Evolutionary conservation across 2,113 vertebrate genomes (phyloP).

Genomic region (Tenebrosternarchus preto): DNA sequence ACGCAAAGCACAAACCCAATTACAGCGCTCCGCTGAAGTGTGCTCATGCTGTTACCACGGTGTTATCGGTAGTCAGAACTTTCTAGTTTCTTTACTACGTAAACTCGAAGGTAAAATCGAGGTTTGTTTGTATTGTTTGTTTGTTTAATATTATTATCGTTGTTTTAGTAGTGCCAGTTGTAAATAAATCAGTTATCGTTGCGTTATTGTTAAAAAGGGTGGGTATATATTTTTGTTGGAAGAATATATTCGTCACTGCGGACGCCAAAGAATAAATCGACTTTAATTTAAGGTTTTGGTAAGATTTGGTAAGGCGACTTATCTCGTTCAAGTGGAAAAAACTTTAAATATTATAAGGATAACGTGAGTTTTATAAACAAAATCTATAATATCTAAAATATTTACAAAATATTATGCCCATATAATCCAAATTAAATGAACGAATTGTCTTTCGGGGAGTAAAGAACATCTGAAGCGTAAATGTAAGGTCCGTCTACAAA

Average conservation of each 20-base stretch:
- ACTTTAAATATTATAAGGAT: too few relatives aligned
- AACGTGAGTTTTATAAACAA: too few relatives aligned
- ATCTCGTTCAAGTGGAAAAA: too few relatives aligned
- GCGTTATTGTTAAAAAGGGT: too few relatives aligned
- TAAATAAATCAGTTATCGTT: too few relatives aligned
- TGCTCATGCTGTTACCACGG: slow-evolving; percentile 3
- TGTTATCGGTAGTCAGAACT: not conserved
- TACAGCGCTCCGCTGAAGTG: slow-evolving; percentile 58
- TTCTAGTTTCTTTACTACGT: not conserved
- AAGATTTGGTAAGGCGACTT: too few relatives aligned
- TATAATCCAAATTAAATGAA: slow-evolving; percentile 5
- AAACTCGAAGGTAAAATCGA: not conserved
- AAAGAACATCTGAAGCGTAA: slow-evolving; percentile 51
- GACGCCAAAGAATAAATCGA: not conserved
- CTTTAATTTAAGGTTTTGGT: too few relatives aligned
- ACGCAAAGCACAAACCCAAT: slow-evolving; percentile 66
- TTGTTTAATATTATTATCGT: not conserved
- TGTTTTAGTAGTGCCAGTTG: too few relatives aligned
- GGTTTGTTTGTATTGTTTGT: not conserved
- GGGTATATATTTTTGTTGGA: too few relatives aligned
- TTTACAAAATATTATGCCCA: too few relatives aligned
- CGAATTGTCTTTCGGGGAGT: slow-evolving; percentile 12
- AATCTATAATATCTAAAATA: too few relatives aligned
- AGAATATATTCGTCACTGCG: not conserved
- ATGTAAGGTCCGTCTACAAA: slow-evolving; percentile 66